Evolutionary conservation across 1,140 invertebrate species (phyloP), one percentile per base, ranked within the genome.

Genomic region (Papilio dardanus): DNA sequence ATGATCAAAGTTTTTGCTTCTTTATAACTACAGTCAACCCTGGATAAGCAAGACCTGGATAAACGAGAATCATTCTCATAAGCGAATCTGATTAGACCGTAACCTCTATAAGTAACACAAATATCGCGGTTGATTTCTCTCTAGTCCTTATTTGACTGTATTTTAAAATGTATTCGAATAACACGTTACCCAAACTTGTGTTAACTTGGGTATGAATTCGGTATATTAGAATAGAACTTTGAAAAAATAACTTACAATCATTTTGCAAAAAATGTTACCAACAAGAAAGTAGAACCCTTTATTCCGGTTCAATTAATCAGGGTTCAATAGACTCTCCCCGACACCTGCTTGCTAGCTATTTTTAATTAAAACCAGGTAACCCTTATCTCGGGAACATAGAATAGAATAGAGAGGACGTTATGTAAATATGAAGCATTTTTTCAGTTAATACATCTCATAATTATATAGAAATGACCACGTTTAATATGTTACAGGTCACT

Each of bases 361-460:
- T 83, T 83, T 83, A 83, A 83, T 83, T 83, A 83, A 81, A 81
- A 71, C 79, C 76, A 79, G 79, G 62, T 77, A n/a, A n/a, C 65
- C 75, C 69, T 16, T 71, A 71, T 74, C 76, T 76, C 37, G 28
- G 33, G 42, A 33, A 71, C 69, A 50, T n/a, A 16, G 42, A 50
- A 46, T 19, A 30, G 3, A 46, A 8, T 71, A 3, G 69, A 71
- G 69, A 31, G n/a, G 69, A 21, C 24, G 30, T 62, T n/a, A 28
- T 16, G 12, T 16, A 54, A 54, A 24, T 14, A 14, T 21, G 16
- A 10, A 3, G 3, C 4, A 10, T 58, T 24, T 58, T 58, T 28
- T 1, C 24, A 12, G 12, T 28, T 62, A 30, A 30, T 30, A n/a
- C n/a, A 58, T 21, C 10, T 28, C 16, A 14, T 58, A 12, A 54